These are phyloP conservation scores for Pipa parva DNA, from an alignment of 2,113 vertebrate species.

Conservation along the genomic window DNA sequence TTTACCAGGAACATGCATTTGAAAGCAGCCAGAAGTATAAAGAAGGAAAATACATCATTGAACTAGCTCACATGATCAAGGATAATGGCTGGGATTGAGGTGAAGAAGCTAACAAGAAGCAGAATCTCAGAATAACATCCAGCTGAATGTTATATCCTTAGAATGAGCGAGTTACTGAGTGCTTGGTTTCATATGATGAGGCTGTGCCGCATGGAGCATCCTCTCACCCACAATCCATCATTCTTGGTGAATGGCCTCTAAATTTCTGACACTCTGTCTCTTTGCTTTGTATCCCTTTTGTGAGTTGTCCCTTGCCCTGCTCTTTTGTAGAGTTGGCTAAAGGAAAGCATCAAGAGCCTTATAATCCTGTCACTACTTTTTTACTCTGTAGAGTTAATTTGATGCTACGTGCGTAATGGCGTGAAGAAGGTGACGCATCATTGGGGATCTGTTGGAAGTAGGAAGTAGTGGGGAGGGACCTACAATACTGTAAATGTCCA, in stretches of 20 bases:
- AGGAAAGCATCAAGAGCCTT: conserved; percentile 50
- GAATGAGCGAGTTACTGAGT: conserved; percentile 72
- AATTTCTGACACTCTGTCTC: conserved; percentile 74
- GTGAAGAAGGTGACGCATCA: conserved; percentile 36
- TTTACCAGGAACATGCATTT: conserved; percentile 88
- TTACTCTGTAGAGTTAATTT: conserved; percentile 31
- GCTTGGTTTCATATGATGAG: conserved; percentile 70
- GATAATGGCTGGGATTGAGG: conserved; percentile 97
- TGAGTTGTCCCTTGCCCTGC: conserved; percentile 70
- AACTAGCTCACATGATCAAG: conserved; percentile 99
- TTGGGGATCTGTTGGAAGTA: conserved; percentile 45
- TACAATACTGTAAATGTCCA: neutral
- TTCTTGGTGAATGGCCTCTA: conserved; percentile 69
- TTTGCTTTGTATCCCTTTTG: conserved; percentile 74
- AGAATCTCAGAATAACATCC: conserved; percentile 61
- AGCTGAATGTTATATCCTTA: conserved; percentile 64
- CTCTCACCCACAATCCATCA: conserved; percentile 65
- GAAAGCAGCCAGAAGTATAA: conserved; percentile 99
- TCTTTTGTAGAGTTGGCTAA: conserved; percentile 65
- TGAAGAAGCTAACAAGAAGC: conserved; percentile 45
- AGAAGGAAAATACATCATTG: conserved; percentile 98
- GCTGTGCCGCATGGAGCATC: conserved; percentile 65
- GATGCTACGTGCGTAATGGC: conserved; percentile 21
- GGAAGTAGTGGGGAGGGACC: conserved; percentile 26
- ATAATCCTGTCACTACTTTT: conserved; percentile 44